Percentiles rank a stretch among this genome's conserved stretches.
Evolutionary conservation across 2,113 vertebrate species (phyloP).

Genomic region (Poeciliopsis retropinna): DNA sequence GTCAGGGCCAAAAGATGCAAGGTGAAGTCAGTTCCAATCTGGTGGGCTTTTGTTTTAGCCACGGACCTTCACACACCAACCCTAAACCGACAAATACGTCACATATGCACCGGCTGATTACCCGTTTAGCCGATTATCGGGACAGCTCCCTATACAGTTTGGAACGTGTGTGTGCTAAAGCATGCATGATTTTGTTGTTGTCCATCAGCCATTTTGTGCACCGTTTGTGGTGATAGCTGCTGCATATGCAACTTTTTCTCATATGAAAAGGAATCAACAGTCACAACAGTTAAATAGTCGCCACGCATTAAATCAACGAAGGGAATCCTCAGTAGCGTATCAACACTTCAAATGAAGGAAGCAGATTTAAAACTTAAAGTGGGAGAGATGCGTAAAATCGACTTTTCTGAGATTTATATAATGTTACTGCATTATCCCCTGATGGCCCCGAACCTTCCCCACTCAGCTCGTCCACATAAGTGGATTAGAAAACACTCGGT

Average conservation of each 20-base stretch:
- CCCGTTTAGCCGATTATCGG: conserved; percentile 80
- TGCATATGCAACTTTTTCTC: not conserved
- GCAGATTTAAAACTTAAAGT: too few species aligned
- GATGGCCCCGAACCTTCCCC: too few species aligned
- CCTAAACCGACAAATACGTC: conserved; percentile 14
- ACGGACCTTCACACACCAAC: conserved; percentile 38
- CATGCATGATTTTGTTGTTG: not conserved
- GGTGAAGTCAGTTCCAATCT: conserved; percentile 93
- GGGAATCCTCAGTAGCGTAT: too few species aligned
- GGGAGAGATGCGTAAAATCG: too few species aligned
- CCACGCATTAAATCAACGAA: not conserved
- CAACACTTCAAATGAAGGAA: too few species aligned
- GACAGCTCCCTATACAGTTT: conserved; percentile 62
- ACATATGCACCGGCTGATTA: conserved; percentile 70
- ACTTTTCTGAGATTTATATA: too few species aligned
- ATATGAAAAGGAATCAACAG: not conserved
- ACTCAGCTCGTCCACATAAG: too few species aligned
- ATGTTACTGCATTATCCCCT: too few species aligned
- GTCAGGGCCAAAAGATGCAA: conserved; percentile 87
- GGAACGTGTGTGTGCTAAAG: conserved; percentile 70
- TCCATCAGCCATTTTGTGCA: not conserved
- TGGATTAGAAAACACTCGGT: too few species aligned
- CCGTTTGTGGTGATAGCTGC: not conserved
- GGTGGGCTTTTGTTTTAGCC: conserved; percentile 88
- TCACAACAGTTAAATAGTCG: not conserved